Percentiles rank a stretch among this genome's conserved stretches.
These are phyloP conservation scores for Calameuta filiformis DNA, from an alignment of 2,888 invertebrate genomes.

Conservation along the genomic window DNA sequence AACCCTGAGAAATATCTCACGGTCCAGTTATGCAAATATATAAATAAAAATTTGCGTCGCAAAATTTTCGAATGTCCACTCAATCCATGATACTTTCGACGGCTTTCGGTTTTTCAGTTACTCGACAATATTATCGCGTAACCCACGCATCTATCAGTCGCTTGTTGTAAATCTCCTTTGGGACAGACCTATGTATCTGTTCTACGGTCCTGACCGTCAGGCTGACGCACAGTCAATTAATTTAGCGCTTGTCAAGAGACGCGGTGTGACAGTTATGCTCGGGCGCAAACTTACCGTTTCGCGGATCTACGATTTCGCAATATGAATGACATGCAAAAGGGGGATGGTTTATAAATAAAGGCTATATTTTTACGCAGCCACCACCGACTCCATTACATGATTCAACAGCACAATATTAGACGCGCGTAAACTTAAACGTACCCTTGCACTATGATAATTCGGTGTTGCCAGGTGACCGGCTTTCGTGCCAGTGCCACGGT, in stretches of 20 bases:
- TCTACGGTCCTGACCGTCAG: neutral
- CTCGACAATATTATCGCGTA: neutral
- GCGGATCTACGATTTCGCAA: neutral
- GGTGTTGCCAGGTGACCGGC: neutral
- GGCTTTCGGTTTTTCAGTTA: neutral
- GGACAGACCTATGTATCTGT: neutral
- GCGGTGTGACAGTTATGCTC: neutral
- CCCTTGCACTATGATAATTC: neutral
- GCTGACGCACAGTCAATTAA: neutral
- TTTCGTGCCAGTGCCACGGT: neutral
- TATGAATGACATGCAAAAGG: neutral
- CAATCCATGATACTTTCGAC: neutral
- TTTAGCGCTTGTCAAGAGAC: neutral
- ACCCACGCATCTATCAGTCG: neutral
- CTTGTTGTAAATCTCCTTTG: neutral
- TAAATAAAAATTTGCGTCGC: neutral
- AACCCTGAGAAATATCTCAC: neutral
- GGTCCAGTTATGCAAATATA: neutral
- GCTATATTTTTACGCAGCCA: conserved; percentile 7
- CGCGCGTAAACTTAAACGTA: neutral
- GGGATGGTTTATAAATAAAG: neutral
- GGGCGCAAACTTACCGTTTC: neutral
- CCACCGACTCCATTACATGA: neutral
- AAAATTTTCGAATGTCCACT: neutral
- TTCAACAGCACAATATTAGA: conserved; percentile 19